These are phyloP conservation scores for Megalops cyprinoides DNA, from an alignment of 2,797 vertebrate species.

Conservation along the genomic window DNA sequence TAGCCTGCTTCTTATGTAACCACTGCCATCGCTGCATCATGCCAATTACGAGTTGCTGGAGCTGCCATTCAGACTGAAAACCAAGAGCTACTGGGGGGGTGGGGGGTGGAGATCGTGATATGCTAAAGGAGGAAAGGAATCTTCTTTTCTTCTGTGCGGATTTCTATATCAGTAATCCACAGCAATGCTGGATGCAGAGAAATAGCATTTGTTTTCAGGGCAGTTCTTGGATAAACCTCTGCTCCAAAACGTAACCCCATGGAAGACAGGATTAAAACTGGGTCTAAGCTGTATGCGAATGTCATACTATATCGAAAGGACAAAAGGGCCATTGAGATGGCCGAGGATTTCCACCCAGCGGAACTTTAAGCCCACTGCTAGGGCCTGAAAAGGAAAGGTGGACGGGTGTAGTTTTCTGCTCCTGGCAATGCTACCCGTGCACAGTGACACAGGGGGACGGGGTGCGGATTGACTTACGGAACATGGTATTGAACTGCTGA, in stretches of 20 bases:
- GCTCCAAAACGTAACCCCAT: not conserved
- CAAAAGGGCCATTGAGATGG: slow-evolving; percentile 67
- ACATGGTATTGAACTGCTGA: slow-evolving; percentile 86
- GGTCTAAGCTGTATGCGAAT: not conserved
- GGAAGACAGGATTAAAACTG: not conserved
- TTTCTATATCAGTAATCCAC: not conserved
- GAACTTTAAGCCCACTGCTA: slow-evolving; percentile 54
- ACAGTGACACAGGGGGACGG: not conserved
- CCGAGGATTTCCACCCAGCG: slow-evolving; percentile 47
- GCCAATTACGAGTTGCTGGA: not conserved
- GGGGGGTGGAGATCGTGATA: no score
- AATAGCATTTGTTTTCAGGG: not conserved
- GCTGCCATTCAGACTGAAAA: not conserved
- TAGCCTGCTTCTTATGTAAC: not conserved
- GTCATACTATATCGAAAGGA: slow-evolving; percentile 47
- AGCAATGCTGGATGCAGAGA: not conserved
- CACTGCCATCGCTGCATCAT: not conserved
- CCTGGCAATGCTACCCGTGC: slow-evolving; percentile 7
- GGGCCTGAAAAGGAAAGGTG: slow-evolving; percentile 55
- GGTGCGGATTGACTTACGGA: slow-evolving; percentile 72
- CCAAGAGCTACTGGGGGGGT: not conserved
- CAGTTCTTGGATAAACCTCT: not conserved
- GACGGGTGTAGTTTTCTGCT: not conserved
- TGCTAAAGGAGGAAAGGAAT: no score
- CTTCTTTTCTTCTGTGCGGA: not conserved